Percentiles rank a stretch among this genome's conserved stretches.
Conservation (phyloP, 2,113 vertebrate genomes). For the Felis catus region DNA sequence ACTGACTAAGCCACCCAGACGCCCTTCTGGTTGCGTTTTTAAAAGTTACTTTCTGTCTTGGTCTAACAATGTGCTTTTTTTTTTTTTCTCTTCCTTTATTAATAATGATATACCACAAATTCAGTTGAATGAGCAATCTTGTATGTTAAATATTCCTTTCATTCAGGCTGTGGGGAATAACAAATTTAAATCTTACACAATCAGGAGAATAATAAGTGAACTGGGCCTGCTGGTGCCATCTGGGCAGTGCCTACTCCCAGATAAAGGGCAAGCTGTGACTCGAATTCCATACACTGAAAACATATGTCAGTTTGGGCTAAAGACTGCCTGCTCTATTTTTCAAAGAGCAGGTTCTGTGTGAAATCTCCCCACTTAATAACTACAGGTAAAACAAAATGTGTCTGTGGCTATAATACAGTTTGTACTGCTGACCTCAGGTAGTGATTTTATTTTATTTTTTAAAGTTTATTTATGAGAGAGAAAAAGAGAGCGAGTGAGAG, state of each 20-base stretch:
- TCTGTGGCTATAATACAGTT: neutral
- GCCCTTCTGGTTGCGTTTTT: neutral
- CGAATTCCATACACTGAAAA: neutral
- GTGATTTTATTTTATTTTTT: neutral
- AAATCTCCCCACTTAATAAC: neutral
- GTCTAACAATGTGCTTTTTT: neutral
- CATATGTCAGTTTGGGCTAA: neutral
- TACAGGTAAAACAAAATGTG: neutral
- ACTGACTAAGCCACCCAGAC: no score
- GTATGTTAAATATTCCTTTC: neutral
- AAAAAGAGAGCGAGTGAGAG: no score
- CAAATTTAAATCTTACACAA: neutral
- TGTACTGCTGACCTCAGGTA: neutral
- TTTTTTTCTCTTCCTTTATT: neutral
- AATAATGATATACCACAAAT: neutral
- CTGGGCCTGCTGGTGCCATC: neutral
- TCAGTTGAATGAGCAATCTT: neutral
- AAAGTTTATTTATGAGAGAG: no score
- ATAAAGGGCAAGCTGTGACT: neutral
- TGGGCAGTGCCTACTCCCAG: neutral
- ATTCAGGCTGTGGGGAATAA: neutral
- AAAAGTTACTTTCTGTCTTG: conserved; percentile 12
- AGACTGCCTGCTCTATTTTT: neutral
- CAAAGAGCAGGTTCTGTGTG: neutral
- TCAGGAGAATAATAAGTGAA: neutral